Evolutionary conservation across 2,797 vertebrate species (phyloP).

Genomic region (Poeciliopsis turneri): DNA sequence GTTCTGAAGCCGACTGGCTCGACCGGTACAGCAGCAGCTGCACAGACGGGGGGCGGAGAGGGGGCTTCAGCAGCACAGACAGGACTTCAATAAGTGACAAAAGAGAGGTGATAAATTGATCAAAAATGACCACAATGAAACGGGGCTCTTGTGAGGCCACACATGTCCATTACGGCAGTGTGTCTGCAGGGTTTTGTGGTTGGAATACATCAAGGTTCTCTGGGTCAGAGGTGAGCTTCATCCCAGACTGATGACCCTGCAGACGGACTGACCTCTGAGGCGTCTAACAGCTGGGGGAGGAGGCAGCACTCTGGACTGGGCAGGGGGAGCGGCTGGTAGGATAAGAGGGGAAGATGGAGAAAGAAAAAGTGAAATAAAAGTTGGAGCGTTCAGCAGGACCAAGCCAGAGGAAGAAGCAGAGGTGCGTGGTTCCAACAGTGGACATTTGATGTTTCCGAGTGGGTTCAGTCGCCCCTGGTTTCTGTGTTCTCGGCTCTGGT

Average conservation of each 20-base stretch:
- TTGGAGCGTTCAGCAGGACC: constrained; percentile 28
- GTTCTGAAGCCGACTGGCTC: constrained; percentile 24
- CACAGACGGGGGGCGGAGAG: constrained; percentile 16
- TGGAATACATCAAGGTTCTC: constrained; percentile 80
- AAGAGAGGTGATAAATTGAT: constrained; percentile 80
- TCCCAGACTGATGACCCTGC: constrained; percentile 84
- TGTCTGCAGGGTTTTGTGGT: constrained; percentile 73
- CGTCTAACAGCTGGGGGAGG: constrained; percentile 75
- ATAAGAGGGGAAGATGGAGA: constrained; percentile 29
- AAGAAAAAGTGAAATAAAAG: constrained; percentile 44
- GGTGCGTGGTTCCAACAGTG: constrained; percentile 22
- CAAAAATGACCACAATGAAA: constrained; percentile 78
- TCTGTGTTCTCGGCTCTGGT: constrained; percentile 56
- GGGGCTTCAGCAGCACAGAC: constrained; percentile 49
- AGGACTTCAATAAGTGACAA: constrained; percentile 73
- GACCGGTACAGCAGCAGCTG: constrained; percentile 20
- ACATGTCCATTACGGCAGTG: constrained; percentile 75
- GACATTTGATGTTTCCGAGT: constrained; percentile 52
- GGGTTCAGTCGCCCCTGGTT: constrained; percentile 49
- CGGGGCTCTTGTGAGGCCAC: constrained; percentile 70
- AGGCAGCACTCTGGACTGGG: constrained; percentile 42
- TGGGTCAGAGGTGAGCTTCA: constrained; percentile 81
- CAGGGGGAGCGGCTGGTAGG: constrained; percentile 26
- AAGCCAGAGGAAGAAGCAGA: constrained; percentile 23
- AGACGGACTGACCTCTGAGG: constrained; percentile 77